These are phyloP conservation scores for Theocolax elegans DNA, from an alignment of 1,140 invertebrate genomes.

Conservation along the genomic window DNA sequence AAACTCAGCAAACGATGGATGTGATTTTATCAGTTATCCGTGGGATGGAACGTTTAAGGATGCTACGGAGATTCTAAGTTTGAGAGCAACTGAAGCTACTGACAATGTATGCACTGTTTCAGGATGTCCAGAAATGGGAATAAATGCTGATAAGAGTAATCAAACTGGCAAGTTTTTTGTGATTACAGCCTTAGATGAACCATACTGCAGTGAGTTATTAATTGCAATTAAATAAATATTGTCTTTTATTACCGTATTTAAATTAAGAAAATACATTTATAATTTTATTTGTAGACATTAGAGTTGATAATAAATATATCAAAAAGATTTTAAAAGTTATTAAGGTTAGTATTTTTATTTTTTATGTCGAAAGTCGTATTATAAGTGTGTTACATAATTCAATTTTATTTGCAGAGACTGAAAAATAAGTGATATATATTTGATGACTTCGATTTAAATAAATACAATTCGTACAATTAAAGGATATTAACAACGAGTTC, in stretches of 20 bases:
- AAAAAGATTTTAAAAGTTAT: conserved; percentile 20
- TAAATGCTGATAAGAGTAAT: neutral
- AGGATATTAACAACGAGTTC: too few relatives aligned
- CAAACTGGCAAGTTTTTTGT: conserved; percentile 18
- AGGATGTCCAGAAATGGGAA: conserved; percentile 28
- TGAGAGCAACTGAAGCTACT: neutral
- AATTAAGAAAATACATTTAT: neutral
- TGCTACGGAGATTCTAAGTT: neutral
- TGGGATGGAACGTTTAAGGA: conserved; percentile 20
- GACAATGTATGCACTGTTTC: too few relatives aligned
- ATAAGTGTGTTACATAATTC: too few relatives aligned
- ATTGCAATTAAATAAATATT: too few relatives aligned
- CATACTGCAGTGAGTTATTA: conserved; percentile 24
- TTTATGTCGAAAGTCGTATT: too few relatives aligned
- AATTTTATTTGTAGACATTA: neutral
- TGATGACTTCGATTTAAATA: too few relatives aligned
- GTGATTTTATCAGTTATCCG: neutral
- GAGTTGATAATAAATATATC: neutral
- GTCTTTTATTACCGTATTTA: too few relatives aligned
- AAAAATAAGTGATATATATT: too few relatives aligned
- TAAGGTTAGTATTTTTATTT: conserved; percentile 30
- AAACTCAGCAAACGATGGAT: neutral
- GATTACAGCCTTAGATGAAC: neutral
- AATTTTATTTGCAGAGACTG: too few relatives aligned
- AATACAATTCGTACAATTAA: too few relatives aligned